A percentile compares a stretch with the other conserved stretches of the same genome.
phyloP scores from a whole-genome alignment of 2,113 vertebrate genomes.

The Ciconia boyciana region DNA sequence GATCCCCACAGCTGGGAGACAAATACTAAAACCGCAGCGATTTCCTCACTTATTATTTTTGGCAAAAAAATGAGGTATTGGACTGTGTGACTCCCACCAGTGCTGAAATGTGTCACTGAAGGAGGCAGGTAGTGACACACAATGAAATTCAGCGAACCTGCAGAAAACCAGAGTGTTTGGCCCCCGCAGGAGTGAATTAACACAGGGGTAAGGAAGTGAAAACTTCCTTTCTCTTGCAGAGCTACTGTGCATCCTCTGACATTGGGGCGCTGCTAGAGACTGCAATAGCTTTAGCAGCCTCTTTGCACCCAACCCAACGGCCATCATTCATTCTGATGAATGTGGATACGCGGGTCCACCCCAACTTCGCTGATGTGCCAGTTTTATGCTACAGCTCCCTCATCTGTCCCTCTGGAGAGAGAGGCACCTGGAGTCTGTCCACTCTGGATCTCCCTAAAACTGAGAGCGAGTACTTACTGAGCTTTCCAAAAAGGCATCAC shows the following conservation, averaged over 20 bases:
- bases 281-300: not conserved
- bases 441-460: not conserved
- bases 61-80: not conserved
- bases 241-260: not conserved
- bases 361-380: not conserved
- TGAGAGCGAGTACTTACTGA: not conserved
- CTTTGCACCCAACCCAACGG: not conserved
- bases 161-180: not conserved
- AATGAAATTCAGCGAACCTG: not conserved
- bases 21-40: not conserved
- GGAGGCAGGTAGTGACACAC: not conserved
- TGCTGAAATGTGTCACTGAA: not conserved
- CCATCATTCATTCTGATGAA: not conserved
- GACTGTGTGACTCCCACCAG: not conserved
- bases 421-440: not conserved
- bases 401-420: not conserved
- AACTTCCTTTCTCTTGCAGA: not conserved
- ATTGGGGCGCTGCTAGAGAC: not conserved
- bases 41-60: not conserved
- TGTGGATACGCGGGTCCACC: not conserved
- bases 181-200: not conserved
- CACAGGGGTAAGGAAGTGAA: not conserved
- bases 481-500: not conserved
- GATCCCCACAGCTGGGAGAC: not conserved
- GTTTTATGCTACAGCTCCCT: not conserved